Percentiles rank a stretch among this genome's conserved stretches.
phyloP scores from a whole-genome alignment of 2,113 vertebrate genomes.

The Tetraodon nigroviridis region DNA sequence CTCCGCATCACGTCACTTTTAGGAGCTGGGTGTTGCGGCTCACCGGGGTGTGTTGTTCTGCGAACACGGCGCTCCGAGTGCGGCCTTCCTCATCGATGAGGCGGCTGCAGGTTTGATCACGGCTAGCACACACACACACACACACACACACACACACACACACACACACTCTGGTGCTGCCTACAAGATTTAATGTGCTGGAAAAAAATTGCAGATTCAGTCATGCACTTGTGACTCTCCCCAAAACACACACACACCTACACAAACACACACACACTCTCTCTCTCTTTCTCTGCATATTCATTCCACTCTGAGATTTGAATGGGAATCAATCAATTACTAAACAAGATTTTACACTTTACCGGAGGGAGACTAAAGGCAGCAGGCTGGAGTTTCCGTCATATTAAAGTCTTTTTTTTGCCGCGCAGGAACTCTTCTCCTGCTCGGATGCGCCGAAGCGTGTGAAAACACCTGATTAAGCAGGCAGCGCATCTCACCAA shows the following conservation, averaged over 20 bases:
- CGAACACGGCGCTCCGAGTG: conserved; percentile 36
- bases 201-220: conserved; percentile 28
- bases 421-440: neutral
- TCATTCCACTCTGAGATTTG: conserved; percentile 40
- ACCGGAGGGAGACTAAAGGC: conserved; percentile 34
- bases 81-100: neutral
- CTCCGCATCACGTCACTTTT: conserved; percentile 50
- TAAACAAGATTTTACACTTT: conserved; percentile 60
- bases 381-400: conserved; percentile 31
- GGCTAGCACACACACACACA: conserved; percentile 23
- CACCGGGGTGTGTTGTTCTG: conserved; percentile 27
- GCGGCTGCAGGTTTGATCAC: conserved; percentile 40
- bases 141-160: conserved; percentile 16
- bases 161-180: conserved; percentile 10
- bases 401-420: conserved; percentile 40
- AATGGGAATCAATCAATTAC: conserved; percentile 56
- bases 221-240: conserved; percentile 17
- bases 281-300: conserved; percentile 16
- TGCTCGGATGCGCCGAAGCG: neutral
- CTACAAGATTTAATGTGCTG: conserved; percentile 35
- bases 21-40: conserved; percentile 44
- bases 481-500: neutral
- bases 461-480: neutral
- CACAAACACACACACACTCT: conserved; percentile 11
- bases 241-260: conserved; percentile 17